Percentiles rank a stretch among this genome's conserved stretches.
Conservation (phyloP, 2,113 vertebrate species). For the Loxodonta africana region DNA sequence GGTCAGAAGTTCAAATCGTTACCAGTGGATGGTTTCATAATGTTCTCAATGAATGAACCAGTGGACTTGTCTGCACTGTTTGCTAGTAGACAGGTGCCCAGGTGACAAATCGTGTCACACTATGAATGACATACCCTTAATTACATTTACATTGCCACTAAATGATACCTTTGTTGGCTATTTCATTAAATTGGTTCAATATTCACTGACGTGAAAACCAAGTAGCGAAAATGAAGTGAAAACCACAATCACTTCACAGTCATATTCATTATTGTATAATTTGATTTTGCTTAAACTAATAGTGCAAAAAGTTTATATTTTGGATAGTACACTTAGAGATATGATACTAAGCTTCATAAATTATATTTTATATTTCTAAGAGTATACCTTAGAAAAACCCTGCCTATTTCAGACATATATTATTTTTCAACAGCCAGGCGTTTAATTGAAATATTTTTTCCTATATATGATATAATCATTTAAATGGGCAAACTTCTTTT, state of each 20-base stretch:
- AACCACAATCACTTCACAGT: neutral
- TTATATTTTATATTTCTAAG: neutral
- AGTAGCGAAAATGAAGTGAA: neutral
- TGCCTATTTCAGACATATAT: neutral
- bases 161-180: slow-evolving; percentile 36
- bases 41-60: slow-evolving; percentile 55
- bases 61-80: neutral
- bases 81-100: neutral
- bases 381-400: neutral
- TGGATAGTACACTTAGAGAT: neutral
- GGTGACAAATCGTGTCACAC: slow-evolving; percentile 67
- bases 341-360: neutral
- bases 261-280: neutral
- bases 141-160: neutral
- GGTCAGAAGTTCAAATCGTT: slow-evolving; percentile 76
- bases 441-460: slow-evolving; percentile 17
- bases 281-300: slow-evolving; percentile 46
- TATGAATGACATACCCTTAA: slow-evolving; percentile 40
- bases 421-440: neutral
- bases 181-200: slow-evolving; percentile 60
- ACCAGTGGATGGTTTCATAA: slow-evolving; percentile 33
- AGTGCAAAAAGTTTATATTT: slow-evolving; percentile 44
- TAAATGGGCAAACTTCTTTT: neutral
- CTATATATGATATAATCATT: neutral
- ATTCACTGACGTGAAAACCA: slow-evolving; percentile 57